Conservation (phyloP, 1,140 invertebrate species). For the Heliothis virescens region DNA sequence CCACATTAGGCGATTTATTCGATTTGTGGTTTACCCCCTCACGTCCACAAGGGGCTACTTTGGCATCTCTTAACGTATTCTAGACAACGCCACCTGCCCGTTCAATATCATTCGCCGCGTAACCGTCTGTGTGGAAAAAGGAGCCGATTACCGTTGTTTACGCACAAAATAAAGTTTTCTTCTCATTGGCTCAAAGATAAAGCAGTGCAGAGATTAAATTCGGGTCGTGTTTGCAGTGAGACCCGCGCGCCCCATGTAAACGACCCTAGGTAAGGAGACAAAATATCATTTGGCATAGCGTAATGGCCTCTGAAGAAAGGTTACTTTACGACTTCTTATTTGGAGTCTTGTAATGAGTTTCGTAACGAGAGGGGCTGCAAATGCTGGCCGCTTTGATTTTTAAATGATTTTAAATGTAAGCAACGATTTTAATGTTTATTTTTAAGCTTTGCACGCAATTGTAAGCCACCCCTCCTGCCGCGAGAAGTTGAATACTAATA, state of each 20-base stretch:
- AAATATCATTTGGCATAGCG: conserved; percentile 83
- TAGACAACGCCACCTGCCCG: conserved; percentile 72
- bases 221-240: conserved; percentile 73
- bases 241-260: conserved; percentile 72
- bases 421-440: conserved; percentile 57
- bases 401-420: conserved; percentile 60
- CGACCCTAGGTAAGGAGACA: conserved; percentile 75
- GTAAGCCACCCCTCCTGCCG: conserved; percentile 7
- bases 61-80: conserved; percentile 74
- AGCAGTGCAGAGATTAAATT: conserved; percentile 81
- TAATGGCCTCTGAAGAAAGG: conserved; percentile 77
- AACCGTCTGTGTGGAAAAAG: conserved; percentile 76
- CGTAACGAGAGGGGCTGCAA: conserved; percentile 70
- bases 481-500: conserved; percentile 24
- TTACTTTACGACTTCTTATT: conserved; percentile 82
- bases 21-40: conserved; percentile 55
- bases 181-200: conserved; percentile 80
- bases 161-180: conserved; percentile 84
- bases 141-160: conserved; percentile 82
- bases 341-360: conserved; percentile 83
- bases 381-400: conserved; percentile 69
- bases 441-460: conserved; percentile 42
- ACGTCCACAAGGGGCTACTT: conserved; percentile 41
- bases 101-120: conserved; percentile 75
- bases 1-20: conserved; percentile 57